Percentiles rank a stretch among this genome's conserved stretches.
Evolutionary conservation across 1,140 invertebrate genomes (phyloP).

Genomic region (Pseudomyrmex concolor): DNA sequence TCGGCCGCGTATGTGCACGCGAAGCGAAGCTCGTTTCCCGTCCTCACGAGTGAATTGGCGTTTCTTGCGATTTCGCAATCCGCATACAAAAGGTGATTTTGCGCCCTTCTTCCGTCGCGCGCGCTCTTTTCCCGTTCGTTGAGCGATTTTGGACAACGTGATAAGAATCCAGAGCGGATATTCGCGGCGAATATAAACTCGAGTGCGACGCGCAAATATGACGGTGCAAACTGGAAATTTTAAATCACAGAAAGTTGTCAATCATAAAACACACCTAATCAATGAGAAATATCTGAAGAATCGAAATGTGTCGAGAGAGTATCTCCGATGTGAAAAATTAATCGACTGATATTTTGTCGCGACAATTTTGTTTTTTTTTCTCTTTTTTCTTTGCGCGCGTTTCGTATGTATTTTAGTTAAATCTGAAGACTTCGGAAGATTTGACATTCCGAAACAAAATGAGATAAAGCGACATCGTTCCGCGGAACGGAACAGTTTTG

Average conservation of each 20-base stretch:
- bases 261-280: background rate
- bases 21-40: conserved; percentile 20
- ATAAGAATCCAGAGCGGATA: conserved; percentile 40
- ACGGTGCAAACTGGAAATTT: background rate
- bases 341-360: no score
- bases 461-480: background rate
- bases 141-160: conserved; percentile 59
- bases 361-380: no score
- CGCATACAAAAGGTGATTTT: conserved; percentile 71
- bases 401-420: background rate
- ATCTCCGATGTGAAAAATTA: background rate
- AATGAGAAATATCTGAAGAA: background rate
- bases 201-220: background rate
- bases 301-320: background rate
- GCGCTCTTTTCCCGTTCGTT: background rate
- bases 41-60: conserved; percentile 66
- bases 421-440: background rate
- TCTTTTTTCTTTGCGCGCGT: background rate
- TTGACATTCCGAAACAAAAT: background rate
- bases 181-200: conserved; percentile 24
- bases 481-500: conserved; percentile 15
- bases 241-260: background rate
- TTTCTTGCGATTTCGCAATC: conserved; percentile 66
- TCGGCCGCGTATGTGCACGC: background rate
- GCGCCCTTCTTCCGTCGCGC: conserved; percentile 35